phyloP scores from a whole-genome alignment of 2,113 vertebrate species.

The Theristicus caerulescens region DNA sequence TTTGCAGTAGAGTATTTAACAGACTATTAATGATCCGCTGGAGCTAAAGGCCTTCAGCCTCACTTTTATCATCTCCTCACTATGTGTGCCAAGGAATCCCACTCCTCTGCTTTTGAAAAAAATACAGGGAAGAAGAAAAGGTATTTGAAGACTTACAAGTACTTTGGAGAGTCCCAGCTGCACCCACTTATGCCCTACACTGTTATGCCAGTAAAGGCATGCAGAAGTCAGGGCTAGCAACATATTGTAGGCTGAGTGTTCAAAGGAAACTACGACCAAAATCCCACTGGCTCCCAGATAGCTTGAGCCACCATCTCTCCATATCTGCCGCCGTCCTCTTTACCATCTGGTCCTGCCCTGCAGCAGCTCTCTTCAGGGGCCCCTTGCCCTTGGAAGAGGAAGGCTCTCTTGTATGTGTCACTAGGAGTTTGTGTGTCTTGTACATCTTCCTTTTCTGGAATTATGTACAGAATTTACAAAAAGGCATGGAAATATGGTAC shows the following conservation, averaged over 20 bases:
- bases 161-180: neutral
- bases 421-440: neutral
- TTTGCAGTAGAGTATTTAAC: neutral
- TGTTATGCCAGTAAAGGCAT: neutral
- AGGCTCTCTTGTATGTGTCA: neutral
- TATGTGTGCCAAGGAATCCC: neutral
- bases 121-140: neutral
- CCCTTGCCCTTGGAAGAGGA: neutral
- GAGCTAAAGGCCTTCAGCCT: slow-evolving; percentile 8
- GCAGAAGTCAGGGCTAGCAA: neutral
- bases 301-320: neutral
- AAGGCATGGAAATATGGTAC: neutral
- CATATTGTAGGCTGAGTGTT: fast-evolving
- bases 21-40: neutral
- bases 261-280: neutral
- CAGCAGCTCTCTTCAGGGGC: neutral
- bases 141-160: neutral
- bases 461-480: neutral
- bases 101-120: neutral
- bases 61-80: neutral
- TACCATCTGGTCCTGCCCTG: neutral
- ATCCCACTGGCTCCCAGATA: neutral
- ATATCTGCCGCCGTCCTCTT: neutral
- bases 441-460: neutral
- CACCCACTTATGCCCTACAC: neutral